These are phyloP conservation scores for Torymus tubicola DNA, from an alignment of 2,888 invertebrate genomes.

Conservation along the genomic window DNA sequence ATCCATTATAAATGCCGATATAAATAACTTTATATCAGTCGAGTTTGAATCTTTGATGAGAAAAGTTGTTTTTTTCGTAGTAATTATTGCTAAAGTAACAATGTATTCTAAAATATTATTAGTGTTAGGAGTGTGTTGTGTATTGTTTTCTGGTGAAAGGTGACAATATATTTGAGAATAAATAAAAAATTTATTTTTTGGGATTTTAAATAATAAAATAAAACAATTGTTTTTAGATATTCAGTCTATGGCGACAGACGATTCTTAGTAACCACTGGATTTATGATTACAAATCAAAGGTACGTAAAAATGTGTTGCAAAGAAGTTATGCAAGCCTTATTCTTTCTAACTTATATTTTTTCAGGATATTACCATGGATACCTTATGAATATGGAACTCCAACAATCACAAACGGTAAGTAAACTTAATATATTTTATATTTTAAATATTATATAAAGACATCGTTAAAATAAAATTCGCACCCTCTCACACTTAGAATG, in stretches of 20 bases:
- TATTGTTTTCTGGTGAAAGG: no score
- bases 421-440: no score
- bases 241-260: neutral
- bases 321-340: no score
- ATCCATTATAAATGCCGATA: neutral
- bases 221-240: neutral
- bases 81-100: no score
- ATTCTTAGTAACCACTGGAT: constrained; percentile 13
- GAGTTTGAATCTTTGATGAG: neutral
- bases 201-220: neutral
- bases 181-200: no score
- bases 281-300: constrained; percentile 13
- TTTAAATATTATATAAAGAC: no score
- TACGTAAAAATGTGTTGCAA: neutral
- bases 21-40: neutral
- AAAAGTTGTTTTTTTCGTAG: no score
- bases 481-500: neutral
- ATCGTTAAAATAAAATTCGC: no score
- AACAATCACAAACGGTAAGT: neutral
- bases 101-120: no score
- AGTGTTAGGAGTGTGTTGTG: no score
- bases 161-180: no score
- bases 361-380: neutral
- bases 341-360: neutral
- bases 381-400: neutral